Evolutionary conservation across 2,113 vertebrate species (phyloP).

Genomic region (Triplophysa tibetana): DNA sequence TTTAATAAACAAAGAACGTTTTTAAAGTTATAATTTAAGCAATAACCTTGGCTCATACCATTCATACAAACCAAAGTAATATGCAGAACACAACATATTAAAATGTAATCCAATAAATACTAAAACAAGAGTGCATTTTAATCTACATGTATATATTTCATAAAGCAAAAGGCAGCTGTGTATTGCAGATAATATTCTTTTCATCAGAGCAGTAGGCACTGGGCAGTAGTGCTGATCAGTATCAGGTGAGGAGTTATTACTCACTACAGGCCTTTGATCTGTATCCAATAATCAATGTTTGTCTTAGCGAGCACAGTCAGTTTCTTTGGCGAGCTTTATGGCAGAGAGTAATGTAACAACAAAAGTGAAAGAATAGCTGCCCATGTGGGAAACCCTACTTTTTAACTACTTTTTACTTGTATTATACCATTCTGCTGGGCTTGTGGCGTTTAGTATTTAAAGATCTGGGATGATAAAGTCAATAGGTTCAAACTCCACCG

Average conservation of each 20-base stretch:
- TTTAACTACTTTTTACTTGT: background rate
- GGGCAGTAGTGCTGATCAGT: background rate
- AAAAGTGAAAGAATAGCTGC: background rate
- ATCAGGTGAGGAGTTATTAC: background rate
- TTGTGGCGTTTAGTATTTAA: background rate
- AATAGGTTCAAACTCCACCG: background rate
- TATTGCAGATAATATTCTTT: too few relatives aligned
- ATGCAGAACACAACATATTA: too few relatives aligned
- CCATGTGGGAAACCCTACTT: background rate
- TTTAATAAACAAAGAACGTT: too few relatives aligned
- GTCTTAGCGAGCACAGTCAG: background rate
- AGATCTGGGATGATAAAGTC: background rate
- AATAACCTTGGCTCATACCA: too few relatives aligned
- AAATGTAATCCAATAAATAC: too few relatives aligned
- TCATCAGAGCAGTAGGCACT: too few relatives aligned
- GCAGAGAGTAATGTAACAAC: background rate
- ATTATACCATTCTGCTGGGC: background rate
- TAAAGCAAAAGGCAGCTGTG: too few relatives aligned
- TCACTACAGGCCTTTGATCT: background rate
- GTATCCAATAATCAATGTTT: background rate
- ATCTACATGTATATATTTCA: too few relatives aligned
- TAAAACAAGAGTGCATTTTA: too few relatives aligned
- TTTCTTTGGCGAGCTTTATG: background rate
- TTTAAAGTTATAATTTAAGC: too few relatives aligned
- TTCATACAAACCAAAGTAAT: too few relatives aligned